Conservation (phyloP, 2,113 vertebrate species). For the Chrysemys picta region DNA sequence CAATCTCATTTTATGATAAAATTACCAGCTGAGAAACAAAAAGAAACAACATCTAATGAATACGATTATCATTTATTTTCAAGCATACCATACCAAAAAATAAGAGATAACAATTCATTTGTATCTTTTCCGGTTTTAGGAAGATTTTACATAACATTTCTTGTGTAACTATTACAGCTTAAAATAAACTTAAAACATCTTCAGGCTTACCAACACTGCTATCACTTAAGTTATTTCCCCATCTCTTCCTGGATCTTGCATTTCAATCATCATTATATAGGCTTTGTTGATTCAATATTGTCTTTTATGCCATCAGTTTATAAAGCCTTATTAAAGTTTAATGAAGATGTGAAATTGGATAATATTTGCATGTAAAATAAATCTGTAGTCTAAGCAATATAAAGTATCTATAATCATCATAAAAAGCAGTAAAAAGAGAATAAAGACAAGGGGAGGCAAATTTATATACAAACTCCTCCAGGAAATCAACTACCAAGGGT, state of each 20-base stretch:
- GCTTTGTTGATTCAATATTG: slow-evolving; percentile 64
- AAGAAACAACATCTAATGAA: neutral
- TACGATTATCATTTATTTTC: slow-evolving; percentile 44
- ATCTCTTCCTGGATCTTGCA: neutral
- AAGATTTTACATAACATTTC: neutral
- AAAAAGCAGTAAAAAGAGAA: slow-evolving; percentile 47
- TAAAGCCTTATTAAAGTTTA: slow-evolving; percentile 70
- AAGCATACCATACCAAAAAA: neutral
- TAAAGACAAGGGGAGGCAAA: neutral
- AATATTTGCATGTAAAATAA: slow-evolving; percentile 72
- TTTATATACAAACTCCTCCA: neutral
- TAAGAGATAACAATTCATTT: slow-evolving; percentile 6
- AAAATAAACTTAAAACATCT: neutral
- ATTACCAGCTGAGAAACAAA: slow-evolving; percentile 42
- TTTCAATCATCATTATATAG: slow-evolving; percentile 66
- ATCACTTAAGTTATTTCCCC: neutral
- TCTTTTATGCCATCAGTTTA: slow-evolving; percentile 31
- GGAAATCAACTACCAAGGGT: neutral
- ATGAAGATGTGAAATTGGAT: slow-evolving; percentile 64
- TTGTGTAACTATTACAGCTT: neutral
- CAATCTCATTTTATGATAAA: slow-evolving; percentile 40
- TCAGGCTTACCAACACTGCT: neutral
- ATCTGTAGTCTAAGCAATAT: slow-evolving; percentile 62
- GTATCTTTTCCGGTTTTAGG: neutral
- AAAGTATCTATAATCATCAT: slow-evolving; percentile 63